Conservation (phyloP, 2,888 invertebrate genomes). For the Chloroclystis v-ata region DNA sequence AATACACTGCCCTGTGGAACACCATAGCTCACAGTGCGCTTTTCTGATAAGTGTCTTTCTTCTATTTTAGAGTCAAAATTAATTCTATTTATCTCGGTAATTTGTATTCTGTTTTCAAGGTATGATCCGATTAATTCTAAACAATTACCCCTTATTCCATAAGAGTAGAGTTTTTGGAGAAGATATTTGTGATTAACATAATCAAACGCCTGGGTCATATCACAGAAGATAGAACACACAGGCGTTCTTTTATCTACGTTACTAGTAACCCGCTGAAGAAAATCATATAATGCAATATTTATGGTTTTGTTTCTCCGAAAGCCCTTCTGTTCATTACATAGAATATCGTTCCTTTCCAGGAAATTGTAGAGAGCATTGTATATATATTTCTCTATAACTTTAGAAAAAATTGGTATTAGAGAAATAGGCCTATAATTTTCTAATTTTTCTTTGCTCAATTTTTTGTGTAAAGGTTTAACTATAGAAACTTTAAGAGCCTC, state of each 20-base stretch:
- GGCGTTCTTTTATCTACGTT: background rate
- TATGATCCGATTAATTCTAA: background rate
- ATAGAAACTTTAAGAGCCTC: background rate
- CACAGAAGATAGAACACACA: background rate
- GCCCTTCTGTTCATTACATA: background rate
- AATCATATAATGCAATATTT: background rate
- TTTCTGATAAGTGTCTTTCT: too few relatives aligned
- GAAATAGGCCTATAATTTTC: background rate
- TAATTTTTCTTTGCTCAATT: background rate
- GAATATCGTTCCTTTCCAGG: background rate
- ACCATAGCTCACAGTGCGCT: too few relatives aligned
- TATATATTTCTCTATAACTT: background rate
- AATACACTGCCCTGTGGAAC: too few relatives aligned
- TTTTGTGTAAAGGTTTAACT: background rate
- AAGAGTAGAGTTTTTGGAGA: background rate
- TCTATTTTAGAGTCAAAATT: too few relatives aligned
- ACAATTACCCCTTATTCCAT: background rate
- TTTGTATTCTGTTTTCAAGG: background rate
- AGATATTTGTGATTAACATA: background rate
- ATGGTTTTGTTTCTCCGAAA: too few relatives aligned
- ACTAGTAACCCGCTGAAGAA: background rate
- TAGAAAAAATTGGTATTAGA: background rate
- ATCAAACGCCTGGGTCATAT: background rate
- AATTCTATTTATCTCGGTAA: background rate
- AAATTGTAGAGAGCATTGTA: background rate